Evolutionary conservation across 2,888 invertebrate species (phyloP).

Genomic region (Polymixis lichenea): DNA sequence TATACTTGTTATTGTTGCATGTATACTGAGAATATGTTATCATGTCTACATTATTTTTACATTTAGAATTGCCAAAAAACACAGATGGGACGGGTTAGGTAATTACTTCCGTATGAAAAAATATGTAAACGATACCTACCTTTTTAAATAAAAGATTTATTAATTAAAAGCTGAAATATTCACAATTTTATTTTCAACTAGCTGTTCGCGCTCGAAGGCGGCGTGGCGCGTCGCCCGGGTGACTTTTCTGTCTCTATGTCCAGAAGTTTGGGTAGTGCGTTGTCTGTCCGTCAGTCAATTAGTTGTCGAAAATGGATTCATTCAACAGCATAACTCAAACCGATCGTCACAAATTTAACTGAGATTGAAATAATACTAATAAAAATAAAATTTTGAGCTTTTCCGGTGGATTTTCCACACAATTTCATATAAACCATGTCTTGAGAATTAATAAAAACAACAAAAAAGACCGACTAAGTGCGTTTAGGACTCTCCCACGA

Average conservation of each 20-base stretch:
- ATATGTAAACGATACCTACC: not conserved
- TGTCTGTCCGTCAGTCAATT: not conserved
- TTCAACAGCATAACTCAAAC: not conserved
- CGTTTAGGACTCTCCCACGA: too few relatives aligned
- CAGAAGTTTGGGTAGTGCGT: not conserved
- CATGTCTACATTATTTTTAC: not conserved
- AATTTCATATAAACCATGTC: not conserved
- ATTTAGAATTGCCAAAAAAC: not conserved
- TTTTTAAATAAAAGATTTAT: not conserved
- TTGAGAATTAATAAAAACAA: not conserved
- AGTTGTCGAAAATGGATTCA: not conserved
- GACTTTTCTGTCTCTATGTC: not conserved
- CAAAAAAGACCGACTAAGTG: not conserved
- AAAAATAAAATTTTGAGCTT: too few relatives aligned
- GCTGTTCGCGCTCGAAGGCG: not conserved
- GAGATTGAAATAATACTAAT: too few relatives aligned
- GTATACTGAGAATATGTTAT: slow-evolving; percentile 14
- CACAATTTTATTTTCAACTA: not conserved
- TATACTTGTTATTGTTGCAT: slow-evolving; percentile 31
- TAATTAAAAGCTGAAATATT: not conserved
- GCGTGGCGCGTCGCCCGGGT: not conserved
- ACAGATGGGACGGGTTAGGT: not conserved
- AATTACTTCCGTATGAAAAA: not conserved
- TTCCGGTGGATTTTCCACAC: not conserved
- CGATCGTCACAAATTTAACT: not conserved